Conservation (phyloP, 2,888 invertebrate genomes). For the Thelaira solivaga region DNA sequence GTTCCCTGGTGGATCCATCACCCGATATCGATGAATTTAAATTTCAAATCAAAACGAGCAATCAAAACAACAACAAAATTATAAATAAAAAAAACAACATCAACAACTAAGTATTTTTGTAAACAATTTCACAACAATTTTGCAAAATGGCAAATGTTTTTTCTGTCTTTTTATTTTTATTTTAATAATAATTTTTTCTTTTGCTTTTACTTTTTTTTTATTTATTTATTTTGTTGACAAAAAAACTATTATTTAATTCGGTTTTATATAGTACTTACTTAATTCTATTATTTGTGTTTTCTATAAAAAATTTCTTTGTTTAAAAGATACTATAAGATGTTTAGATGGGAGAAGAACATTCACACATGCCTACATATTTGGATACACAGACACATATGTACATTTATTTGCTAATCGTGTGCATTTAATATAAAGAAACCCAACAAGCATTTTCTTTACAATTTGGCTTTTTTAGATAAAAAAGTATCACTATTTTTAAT, state of each 20-base stretch:
- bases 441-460: not conserved
- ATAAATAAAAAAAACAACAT: constrained; percentile 29
- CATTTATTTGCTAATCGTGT: no score
- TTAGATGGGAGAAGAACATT: no score
- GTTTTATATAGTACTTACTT: constrained; percentile 2
- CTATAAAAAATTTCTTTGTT: constrained; percentile 28
- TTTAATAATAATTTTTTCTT: not conserved
- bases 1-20: no score
- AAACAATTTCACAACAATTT: constrained; percentile 56
- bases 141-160: constrained; percentile 52
- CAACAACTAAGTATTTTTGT: no score
- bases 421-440: no score
- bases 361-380: no score
- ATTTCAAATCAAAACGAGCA: constrained; percentile 1
- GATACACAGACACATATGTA: no score
- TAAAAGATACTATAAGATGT: not conserved
- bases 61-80: not conserved
- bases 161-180: constrained; percentile 28
- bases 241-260: constrained; percentile 19
- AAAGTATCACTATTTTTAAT: no score
- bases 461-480: no score
- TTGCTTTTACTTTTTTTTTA: constrained; percentile 58
- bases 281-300: constrained; percentile 35
- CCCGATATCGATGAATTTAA: no score
- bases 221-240: constrained; percentile 20